These are phyloP conservation scores for Boleophthalmus pectinirostris DNA, from an alignment of 2,113 vertebrate species.

Conservation along the genomic window DNA sequence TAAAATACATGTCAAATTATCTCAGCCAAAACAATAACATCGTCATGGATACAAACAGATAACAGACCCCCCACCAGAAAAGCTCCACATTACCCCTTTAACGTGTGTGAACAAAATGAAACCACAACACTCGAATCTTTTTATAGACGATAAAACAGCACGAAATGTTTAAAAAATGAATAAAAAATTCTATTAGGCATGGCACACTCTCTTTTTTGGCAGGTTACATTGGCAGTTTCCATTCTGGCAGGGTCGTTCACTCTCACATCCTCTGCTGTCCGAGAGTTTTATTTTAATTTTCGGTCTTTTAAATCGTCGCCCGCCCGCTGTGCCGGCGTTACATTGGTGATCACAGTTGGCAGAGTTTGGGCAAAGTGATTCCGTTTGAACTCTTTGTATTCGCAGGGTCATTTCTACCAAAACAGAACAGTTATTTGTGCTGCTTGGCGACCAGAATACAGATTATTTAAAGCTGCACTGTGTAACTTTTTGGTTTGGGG, in stretches of 20 bases:
- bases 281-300: conserved; percentile 1
- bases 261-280: neutral
- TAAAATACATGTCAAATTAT: too few relatives aligned
- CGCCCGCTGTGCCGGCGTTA: neutral
- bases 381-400: neutral
- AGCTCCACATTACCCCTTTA: neutral
- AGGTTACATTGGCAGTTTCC: neutral
- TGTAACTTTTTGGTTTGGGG: too few relatives aligned
- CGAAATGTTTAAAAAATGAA: too few relatives aligned
- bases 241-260: neutral
- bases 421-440: neutral
- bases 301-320: neutral
- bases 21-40: too few relatives aligned
- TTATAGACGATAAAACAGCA: too few relatives aligned
- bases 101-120: neutral
- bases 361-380: neutral
- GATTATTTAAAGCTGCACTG: neutral
- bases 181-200: too few relatives aligned
- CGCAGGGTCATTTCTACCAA: neutral
- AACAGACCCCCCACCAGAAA: too few relatives aligned
- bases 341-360: neutral
- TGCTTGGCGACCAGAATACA: neutral
- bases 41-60: too few relatives aligned
- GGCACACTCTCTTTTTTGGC: neutral
- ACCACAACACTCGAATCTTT: neutral